Evolutionary conservation across 2,797 vertebrate genomes (phyloP).

Genomic region (Sphenopsis melanotis): DNA sequence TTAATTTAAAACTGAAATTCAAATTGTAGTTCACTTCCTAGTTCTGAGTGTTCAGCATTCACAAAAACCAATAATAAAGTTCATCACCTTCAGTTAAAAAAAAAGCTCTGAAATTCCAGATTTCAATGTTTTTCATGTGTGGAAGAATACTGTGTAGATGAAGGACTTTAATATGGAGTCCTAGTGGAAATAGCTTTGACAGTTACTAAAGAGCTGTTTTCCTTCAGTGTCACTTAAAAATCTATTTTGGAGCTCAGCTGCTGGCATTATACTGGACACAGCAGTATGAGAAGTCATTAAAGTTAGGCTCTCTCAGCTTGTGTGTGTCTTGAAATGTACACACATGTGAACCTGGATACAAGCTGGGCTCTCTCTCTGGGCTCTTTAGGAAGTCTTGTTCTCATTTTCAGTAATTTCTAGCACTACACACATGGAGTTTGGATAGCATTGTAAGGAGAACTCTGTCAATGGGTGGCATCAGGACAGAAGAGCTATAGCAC

Average conservation of each 20-base stretch:
- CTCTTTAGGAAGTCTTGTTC: background rate
- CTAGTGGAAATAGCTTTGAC: background rate
- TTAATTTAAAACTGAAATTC: background rate
- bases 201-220: background rate
- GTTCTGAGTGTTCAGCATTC: background rate
- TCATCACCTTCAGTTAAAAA: background rate
- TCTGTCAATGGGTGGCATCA: no score
- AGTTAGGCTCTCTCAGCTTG: background rate
- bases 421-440: fast-evolving
- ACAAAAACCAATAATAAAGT: background rate
- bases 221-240: background rate
- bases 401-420: background rate
- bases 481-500: background rate
- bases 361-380: background rate
- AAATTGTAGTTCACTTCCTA: background rate
- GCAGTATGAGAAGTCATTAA: background rate
- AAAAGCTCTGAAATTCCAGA: background rate
- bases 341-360: fast-evolving
- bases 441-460: background rate
- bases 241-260: background rate
- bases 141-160: background rate
- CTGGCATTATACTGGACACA: background rate
- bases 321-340: background rate
- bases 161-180: background rate
- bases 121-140: background rate